These are phyloP conservation scores for Cladopsammia gracilis DNA, from an alignment of 64 coral and sea anemone genomes.

Conservation along the genomic window DNA sequence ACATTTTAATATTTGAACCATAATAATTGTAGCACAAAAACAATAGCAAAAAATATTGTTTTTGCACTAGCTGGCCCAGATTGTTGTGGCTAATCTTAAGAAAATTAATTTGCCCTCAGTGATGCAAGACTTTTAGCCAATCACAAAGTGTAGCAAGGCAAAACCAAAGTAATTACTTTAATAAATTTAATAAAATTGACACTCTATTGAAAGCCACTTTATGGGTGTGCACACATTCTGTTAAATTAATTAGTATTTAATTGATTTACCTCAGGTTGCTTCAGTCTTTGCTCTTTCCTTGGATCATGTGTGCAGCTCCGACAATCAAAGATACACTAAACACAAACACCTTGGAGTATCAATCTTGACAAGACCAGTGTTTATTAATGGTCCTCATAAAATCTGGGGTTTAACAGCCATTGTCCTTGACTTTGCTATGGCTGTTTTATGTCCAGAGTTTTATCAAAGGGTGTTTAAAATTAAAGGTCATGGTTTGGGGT, in stretches of 20 bases:
- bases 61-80: too few relatives aligned
- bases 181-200: too few relatives aligned
- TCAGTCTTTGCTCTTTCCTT: slow-evolving; percentile 70
- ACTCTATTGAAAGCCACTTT: too few relatives aligned
- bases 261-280: slow-evolving; percentile 39
- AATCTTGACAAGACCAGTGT: slow-evolving; percentile 61
- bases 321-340: slow-evolving; percentile 19
- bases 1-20: too few relatives aligned
- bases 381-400: slow-evolving; percentile 68
- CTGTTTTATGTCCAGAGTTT: slow-evolving; percentile 75
- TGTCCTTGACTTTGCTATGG: slow-evolving; percentile 72
- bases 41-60: too few relatives aligned
- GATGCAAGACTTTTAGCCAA: too few relatives aligned
- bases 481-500: slow-evolving; percentile 15
- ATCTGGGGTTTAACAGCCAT: slow-evolving; percentile 95
- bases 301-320: slow-evolving; percentile 41
- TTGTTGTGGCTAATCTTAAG: too few relatives aligned
- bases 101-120: too few relatives aligned
- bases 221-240: too few relatives aligned
- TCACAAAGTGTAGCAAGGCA: too few relatives aligned
- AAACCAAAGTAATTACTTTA: too few relatives aligned
- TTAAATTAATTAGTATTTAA: background rate
- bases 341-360: slow-evolving; percentile 21
- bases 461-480: background rate
- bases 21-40: too few relatives aligned